These are phyloP conservation scores for Recurvirostra avosetta DNA, from an alignment of 2,113 vertebrate genomes.

Conservation along the genomic window DNA sequence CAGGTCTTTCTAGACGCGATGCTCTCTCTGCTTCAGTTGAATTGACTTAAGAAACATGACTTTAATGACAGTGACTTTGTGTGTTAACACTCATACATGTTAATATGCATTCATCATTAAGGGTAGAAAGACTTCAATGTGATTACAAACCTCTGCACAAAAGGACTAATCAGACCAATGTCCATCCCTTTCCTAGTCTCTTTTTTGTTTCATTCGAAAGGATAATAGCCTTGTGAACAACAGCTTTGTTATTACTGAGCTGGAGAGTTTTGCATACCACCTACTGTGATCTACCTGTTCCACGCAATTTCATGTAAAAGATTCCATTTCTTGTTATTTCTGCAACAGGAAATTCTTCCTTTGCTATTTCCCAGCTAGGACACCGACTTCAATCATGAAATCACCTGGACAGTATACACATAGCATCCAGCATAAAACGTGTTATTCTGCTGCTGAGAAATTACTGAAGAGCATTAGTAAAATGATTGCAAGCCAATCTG, in stretches of 20 bases:
- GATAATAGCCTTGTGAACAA: not conserved
- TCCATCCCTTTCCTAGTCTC: not conserved
- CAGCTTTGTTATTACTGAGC: not conserved
- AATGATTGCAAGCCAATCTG: not conserved
- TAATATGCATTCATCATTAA: not conserved
- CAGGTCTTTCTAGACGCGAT: not conserved
- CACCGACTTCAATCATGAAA: not conserved
- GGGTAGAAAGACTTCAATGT: not conserved
- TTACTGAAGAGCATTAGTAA: not conserved
- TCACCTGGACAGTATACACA: not conserved
- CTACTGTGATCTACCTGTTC: not conserved
- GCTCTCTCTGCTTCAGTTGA: not conserved
- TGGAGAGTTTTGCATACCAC: not conserved
- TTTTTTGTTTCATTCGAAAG: not conserved
- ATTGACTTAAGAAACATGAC: not conserved
- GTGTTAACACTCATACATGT: not conserved
- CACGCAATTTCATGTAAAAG: not conserved
- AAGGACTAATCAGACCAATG: not conserved
- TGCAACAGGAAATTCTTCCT: not conserved
- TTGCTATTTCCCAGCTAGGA: not conserved
- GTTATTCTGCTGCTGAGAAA: not conserved
- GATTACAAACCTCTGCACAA: not conserved
- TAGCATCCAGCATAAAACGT: not conserved
- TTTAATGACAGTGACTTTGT: not conserved
- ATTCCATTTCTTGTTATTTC: not conserved